phyloP scores from a whole-genome alignment of 1,140 invertebrate genomes.

The Drosophila repleta region DNA sequence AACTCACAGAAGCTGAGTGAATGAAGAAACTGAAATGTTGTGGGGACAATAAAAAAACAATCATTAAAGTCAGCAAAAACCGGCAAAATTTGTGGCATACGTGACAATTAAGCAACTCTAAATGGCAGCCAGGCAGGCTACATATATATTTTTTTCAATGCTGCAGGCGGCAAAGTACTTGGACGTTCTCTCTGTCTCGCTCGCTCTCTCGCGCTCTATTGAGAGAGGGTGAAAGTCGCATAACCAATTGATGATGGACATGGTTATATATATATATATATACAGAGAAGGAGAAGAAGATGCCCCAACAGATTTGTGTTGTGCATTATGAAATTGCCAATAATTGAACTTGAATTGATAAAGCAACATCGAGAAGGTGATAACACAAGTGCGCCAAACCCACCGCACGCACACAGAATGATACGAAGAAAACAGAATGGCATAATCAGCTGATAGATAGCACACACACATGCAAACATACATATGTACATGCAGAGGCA shows the following conservation, averaged over 20 bases:
- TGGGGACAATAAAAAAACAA: conserved; percentile 16
- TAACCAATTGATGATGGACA: not conserved
- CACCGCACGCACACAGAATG: not conserved
- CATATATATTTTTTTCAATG: conserved; percentile 1
- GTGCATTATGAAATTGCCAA: conserved; percentile 28
- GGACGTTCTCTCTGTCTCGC: not conserved
- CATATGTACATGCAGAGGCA: too few species aligned
- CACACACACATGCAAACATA: too few species aligned
- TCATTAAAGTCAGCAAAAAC: conserved; percentile 48
- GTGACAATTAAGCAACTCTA: conserved; percentile 52
- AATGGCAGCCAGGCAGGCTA: conserved; percentile 54
- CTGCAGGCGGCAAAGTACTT: not conserved
- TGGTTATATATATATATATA: too few species aligned
- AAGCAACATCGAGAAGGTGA: conserved; percentile 16
- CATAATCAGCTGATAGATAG: conserved; percentile 41
- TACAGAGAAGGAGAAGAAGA: not conserved
- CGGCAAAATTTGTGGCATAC: conserved; percentile 54
- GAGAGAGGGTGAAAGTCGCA: conserved; percentile 32
- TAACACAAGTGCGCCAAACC: conserved; percentile 19
- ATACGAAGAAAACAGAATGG: conserved; percentile 4
- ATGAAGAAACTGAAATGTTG: conserved; percentile 21
- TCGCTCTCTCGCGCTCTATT: conserved; percentile 5
- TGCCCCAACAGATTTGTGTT: not conserved
- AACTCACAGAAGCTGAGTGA: conserved; percentile 12
- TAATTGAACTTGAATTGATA: conserved; percentile 20